Conservation (phyloP, 2,888 invertebrate species). For the Lissocephala sabroskyi region DNA sequence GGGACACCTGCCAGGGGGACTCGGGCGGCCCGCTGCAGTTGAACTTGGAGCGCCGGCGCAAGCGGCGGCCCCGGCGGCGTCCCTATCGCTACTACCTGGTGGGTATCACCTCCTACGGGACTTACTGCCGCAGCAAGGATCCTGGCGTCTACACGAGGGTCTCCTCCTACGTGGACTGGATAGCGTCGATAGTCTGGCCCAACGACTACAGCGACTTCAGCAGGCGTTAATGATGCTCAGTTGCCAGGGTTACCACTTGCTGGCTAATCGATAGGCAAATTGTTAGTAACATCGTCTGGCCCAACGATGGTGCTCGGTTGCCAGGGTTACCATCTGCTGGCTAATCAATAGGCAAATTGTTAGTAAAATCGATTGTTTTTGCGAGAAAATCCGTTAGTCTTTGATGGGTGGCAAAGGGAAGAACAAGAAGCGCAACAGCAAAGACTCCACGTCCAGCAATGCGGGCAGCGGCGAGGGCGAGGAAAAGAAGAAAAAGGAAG, state of each 20-base stretch:
- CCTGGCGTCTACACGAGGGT: slow-evolving; percentile 64
- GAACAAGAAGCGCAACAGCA: slow-evolving; percentile 76
- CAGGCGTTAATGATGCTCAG: neutral
- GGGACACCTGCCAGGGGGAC: slow-evolving; percentile 67
- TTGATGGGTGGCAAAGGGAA: neutral
- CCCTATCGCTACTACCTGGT: slow-evolving; percentile 49
- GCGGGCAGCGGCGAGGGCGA: slow-evolving; percentile 64
- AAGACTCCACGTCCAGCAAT: slow-evolving; percentile 71
- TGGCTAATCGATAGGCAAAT: too few relatives aligned
- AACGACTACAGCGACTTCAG: slow-evolving; percentile 27
- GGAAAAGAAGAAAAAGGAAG: slow-evolving; percentile 73
- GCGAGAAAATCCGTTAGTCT: neutral
- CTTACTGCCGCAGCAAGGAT: slow-evolving; percentile 47
- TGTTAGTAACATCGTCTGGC: slow-evolving; percentile 48
- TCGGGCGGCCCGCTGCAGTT: slow-evolving; percentile 66
- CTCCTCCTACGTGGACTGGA: slow-evolving; percentile 64
- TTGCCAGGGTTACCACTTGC: neutral
- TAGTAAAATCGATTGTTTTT: slow-evolving; percentile 51
- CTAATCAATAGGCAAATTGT: neutral
- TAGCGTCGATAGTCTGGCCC: slow-evolving; percentile 63
- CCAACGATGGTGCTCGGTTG: neutral
- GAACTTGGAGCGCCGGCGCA: slow-evolving; percentile 37
- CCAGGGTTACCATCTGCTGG: neutral
- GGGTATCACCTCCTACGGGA: slow-evolving; percentile 68
- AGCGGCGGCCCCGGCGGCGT: slow-evolving; percentile 25